Conservation (phyloP, 2,888 invertebrate species). For the Gonocerus acuteangulatus region DNA sequence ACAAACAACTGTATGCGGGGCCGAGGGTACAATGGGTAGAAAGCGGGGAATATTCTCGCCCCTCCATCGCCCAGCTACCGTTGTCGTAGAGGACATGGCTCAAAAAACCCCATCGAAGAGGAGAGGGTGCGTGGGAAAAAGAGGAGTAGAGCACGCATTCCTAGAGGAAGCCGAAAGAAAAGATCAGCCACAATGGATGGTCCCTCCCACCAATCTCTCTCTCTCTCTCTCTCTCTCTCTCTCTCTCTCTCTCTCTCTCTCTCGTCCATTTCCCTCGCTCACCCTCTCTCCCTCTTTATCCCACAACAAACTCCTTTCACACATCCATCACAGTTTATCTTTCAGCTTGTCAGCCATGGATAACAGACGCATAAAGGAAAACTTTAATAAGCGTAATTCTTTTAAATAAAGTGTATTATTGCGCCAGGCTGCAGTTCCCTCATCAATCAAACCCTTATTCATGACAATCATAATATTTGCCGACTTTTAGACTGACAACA, state of each 20-base stretch:
- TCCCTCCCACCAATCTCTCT: slow-evolving; percentile 2
- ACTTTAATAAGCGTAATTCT: slow-evolving; percentile 16
- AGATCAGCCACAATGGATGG: slow-evolving; percentile 12
- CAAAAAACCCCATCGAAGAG: slow-evolving; percentile 12
- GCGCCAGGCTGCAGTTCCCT: too few species aligned
- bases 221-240: slow-evolving; percentile 4
- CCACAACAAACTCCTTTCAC: neutral
- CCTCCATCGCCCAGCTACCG: slow-evolving; percentile 1
- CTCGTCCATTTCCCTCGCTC: neutral
- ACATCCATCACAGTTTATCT: slow-evolving; percentile 11
- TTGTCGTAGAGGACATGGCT: slow-evolving; percentile 13
- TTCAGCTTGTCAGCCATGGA: slow-evolving; percentile 1
- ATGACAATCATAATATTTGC: too few species aligned
- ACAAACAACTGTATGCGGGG: slow-evolving; percentile 23
- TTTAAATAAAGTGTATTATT: too few species aligned
- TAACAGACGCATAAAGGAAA: slow-evolving; percentile 1
- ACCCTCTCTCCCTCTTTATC: neutral
- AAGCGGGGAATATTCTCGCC: slow-evolving; percentile 23
- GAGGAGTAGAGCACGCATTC: slow-evolving; percentile 22
- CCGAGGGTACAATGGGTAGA: slow-evolving; percentile 18
- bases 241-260: neutral
- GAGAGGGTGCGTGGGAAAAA: slow-evolving; percentile 20
- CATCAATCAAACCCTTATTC: too few species aligned
- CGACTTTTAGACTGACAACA: too few species aligned
- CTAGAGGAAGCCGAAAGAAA: slow-evolving; percentile 12